Evolutionary conservation across 2,113 vertebrate genomes (phyloP), one percentile per base, ranked within the genome.

Genomic region (Maccullochella peelii): DNA sequence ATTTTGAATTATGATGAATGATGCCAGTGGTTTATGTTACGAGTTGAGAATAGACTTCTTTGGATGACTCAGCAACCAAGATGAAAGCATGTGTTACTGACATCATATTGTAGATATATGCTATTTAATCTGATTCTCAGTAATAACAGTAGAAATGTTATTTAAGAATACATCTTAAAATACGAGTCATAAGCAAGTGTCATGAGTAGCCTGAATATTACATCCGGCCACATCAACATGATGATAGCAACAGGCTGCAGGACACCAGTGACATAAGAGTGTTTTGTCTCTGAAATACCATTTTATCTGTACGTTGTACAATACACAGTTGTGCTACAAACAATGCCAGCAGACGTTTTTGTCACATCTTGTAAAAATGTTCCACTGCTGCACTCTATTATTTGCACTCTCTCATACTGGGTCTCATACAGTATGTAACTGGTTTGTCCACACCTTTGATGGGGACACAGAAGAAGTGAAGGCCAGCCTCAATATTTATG

Each of bases 341-440:
- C 47, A 76, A 14, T 55, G 81, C n/a, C 44, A 14, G 4, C n/a
- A 40, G 57, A 61, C 18, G 20, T 4, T 4, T 74, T 10, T 25
- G 50, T 74, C 12, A 30, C 3, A 16, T 25, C 4, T 67, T 54
- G 7, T 44, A 3, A 52, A 78, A 62, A 66, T 77, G 47, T 71
- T 77, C 76, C 79, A 69, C n/a, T 44, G n/a, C 44, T 25, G 21
- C 23, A n/a, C n/a, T n/a, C 14, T 27, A 15, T 85, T 66, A 47
- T 80, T 68, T 69, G 25, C 18, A 38, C 8, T 20, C 5, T 72
- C n/a, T 61, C 50, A 27, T 3, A 3, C 8, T 59, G 33, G 1
- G 18, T 33, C 18, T 40, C 16, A 44, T 33, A n/a, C n/a, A n/a
- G n/a, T 1, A 21, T n/a, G 38, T n/a, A 49, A 66, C 54, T 42